Evolutionary conservation across 92 coral and sea anemone species (phyloP).

Genomic region (Parazoanthus darwini): DNA sequence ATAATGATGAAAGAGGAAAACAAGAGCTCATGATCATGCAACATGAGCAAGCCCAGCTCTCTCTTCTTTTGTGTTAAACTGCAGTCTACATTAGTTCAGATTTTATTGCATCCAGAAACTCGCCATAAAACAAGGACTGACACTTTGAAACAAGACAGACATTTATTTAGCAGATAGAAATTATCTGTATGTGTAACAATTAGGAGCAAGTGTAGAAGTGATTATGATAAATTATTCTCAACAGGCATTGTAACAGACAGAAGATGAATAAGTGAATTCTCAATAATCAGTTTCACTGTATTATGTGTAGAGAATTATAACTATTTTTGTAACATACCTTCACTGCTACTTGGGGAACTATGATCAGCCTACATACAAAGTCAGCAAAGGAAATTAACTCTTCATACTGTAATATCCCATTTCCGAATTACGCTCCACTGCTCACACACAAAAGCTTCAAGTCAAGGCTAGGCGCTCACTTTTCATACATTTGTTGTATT

Average conservation of each 20-base stretch:
- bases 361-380: conserved; percentile 22
- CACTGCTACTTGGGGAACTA: conserved; percentile 18
- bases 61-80: background rate
- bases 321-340: conserved; percentile 36
- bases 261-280: background rate
- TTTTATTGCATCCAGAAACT: background rate
- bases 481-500: too few species aligned
- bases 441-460: too few species aligned
- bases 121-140: conserved; percentile 15
- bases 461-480: too few species aligned
- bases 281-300: conserved; percentile 20
- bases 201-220: background rate
- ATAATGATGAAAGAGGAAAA: background rate
- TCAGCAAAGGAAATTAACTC: background rate
- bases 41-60: background rate
- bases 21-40: background rate
- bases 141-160: conserved; percentile 32
- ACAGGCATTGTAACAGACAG: background rate
- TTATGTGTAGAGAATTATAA: background rate
- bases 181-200: background rate
- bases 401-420: background rate
- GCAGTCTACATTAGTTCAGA: background rate
- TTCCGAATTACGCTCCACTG: too few species aligned
- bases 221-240: background rate
- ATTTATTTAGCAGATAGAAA: conserved; percentile 27